phyloP scores from a whole-genome alignment of 1,140 invertebrate genomes.

The Anastrepha obliqua region DNA sequence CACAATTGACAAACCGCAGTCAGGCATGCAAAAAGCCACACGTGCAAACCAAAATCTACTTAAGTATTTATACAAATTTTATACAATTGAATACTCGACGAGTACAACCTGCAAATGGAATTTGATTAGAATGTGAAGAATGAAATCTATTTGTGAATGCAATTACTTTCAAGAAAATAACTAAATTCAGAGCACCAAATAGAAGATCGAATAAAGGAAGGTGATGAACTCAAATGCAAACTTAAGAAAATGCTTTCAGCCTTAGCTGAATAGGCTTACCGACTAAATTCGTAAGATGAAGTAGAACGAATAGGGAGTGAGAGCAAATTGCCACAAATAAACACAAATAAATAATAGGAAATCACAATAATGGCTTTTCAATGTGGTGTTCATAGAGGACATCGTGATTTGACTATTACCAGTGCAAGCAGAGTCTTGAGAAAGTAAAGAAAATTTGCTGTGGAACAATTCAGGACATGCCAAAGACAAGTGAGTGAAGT shows the following conservation, averaged over 20 bases:
- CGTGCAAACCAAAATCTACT: slow-evolving; percentile 46
- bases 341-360: background rate
- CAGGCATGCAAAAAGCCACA: slow-evolving; percentile 48
- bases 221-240: background rate
- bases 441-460: background rate
- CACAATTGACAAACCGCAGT: slow-evolving; percentile 42
- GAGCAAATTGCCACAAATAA: background rate
- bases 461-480: background rate
- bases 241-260: background rate
- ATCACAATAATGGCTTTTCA: slow-evolving; percentile 18
- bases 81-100: background rate
- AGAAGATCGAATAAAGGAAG: background rate
- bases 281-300: background rate
- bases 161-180: background rate
- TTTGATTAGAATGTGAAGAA: slow-evolving; percentile 43
- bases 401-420: background rate
- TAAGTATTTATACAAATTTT: slow-evolving; percentile 46
- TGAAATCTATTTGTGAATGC: slow-evolving; percentile 39
- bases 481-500: background rate
- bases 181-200: background rate
- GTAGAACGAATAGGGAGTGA: background rate
- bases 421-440: background rate
- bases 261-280: slow-evolving; percentile 7
- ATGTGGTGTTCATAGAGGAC: background rate
- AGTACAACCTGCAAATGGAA: background rate